Base-by-base conservation (phyloP, 2,797 vertebrate species). In the Manis crassicaudata region DNA sequence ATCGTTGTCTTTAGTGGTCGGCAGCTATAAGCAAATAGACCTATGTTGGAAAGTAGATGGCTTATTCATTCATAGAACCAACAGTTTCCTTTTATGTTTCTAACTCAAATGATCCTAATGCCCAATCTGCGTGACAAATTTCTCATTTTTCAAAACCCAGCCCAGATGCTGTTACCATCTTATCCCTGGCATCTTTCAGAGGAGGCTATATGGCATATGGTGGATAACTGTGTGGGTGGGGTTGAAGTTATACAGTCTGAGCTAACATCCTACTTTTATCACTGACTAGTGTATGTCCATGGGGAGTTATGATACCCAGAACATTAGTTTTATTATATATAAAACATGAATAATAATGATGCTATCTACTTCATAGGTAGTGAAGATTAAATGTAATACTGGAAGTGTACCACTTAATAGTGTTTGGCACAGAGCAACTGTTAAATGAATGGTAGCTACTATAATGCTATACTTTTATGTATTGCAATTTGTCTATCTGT, bases 321-420 rank as follows among this genome's bases (percentile, higher is more conserved):
- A 50, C 29, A 13, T 58, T 54, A 67, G 46, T 86, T 81, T 58
- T 79, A 79, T 25, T 62, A 68, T 21, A 63, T 56, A 11, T 80
- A 89, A 80, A 89, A 58, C 16, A 85, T 52, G 35, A 65, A 92
- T 54, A 40, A 70, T 25, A 81, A 90, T 7, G 27, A 89, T 90
- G 75, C 54, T 40, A 83, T 54, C 20, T 60, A 75, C 23, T 63
- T 87, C 63, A 93, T 16, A 95, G 58, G 50, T 6, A 62, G 52
- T 76, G 43, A 94, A 94, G 81, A 82, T 52, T 58, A 86, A 90
- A 88, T 68, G 56, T 88, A 83, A 46, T 11, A 63, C 84, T 68
- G 35, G 29, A 82, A 96, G 37, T 77, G 20, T 82, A 93, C 52
- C 3, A 85, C 29, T 79, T 54, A 52, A n/a, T 13, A 67, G 17